Evolutionary conservation across 2,888 invertebrate species (phyloP).

Genomic region (Drosophila merina): DNA sequence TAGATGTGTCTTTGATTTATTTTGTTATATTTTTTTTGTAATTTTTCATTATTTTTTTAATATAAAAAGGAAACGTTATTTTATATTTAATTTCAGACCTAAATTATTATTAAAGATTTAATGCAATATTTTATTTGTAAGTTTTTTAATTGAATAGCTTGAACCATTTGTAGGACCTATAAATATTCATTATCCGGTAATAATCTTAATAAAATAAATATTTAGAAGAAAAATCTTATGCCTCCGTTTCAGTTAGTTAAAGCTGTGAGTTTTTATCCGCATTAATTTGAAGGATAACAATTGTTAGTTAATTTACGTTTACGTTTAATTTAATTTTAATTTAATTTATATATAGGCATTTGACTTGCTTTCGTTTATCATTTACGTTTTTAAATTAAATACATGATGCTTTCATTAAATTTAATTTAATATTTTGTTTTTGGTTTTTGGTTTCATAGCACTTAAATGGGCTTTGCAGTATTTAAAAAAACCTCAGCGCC

Average conservation of each 20-base stretch:
- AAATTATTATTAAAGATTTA: conserved; percentile 73
- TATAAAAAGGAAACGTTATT: conserved; percentile 75
- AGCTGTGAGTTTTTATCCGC: conserved; percentile 83
- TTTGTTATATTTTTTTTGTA: conserved; percentile 29
- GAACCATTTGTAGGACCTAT: conserved; percentile 75
- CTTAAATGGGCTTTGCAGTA: conserved; percentile 58
- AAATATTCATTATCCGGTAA: conserved; percentile 59
- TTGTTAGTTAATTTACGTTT: conserved; percentile 56
- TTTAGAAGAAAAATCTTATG: conserved; percentile 80
- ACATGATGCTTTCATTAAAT: conserved; percentile 41
- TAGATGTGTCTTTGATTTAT: conserved; percentile 34
- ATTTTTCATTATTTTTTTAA: conserved; percentile 44
- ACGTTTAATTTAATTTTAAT: conserved; percentile 50
- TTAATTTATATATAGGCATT: conserved; percentile 58
- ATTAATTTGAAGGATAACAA: conserved; percentile 78
- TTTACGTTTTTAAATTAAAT: conserved; percentile 46
- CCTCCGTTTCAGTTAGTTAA: conserved; percentile 79
- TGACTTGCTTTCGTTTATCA: conserved; percentile 48
- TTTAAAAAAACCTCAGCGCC: conserved; percentile 70
- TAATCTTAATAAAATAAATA: conserved; percentile 77
- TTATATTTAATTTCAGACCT: conserved; percentile 65
- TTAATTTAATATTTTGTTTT: conserved; percentile 20
- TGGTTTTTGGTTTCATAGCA: conserved; percentile 34
- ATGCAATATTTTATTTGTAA: conserved; percentile 68
- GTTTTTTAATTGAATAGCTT: conserved; percentile 76